phyloP scores from a whole-genome alignment of 2,113 vertebrate genomes.

The Leucoraja erinaceus region DNA sequence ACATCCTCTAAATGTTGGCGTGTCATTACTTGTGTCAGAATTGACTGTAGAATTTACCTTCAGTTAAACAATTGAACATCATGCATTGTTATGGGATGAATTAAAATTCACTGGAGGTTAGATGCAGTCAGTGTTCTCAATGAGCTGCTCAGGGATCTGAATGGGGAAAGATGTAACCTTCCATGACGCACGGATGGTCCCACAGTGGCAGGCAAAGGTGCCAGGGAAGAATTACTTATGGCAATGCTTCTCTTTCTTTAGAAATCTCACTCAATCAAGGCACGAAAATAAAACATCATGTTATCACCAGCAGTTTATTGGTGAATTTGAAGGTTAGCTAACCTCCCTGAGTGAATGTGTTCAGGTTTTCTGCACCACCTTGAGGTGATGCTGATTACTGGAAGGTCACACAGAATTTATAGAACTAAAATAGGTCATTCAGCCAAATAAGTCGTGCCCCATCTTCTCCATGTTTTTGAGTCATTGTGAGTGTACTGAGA shows the following conservation, averaged over 20 bases:
- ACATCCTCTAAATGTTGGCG: not conserved
- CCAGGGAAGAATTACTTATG: not conserved
- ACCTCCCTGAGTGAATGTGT: not conserved
- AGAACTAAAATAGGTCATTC: not conserved
- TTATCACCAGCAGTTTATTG: not conserved
- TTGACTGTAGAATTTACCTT: not conserved
- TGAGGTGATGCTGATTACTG: not conserved
- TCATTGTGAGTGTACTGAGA: not conserved
- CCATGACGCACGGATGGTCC: not conserved
- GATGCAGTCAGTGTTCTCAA: slow-evolving; percentile 3
- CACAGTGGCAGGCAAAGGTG: not conserved
- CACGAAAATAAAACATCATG: not conserved
- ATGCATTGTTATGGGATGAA: not conserved
- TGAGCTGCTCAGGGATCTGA: slow-evolving; percentile 15
- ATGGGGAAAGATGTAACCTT: not conserved
- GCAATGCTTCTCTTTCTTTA: not conserved
- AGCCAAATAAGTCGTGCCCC: not conserved
- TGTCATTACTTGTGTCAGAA: not conserved
- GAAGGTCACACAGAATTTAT: not conserved
- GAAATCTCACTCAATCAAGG: not conserved
- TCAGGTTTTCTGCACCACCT: not conserved
- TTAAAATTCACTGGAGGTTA: not conserved
- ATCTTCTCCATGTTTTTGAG: not conserved
- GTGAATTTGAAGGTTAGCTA: not conserved
- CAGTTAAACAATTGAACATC: not conserved